phyloP scores from a whole-genome alignment of 2,888 invertebrate genomes.

The Dilophus febrilis region DNA sequence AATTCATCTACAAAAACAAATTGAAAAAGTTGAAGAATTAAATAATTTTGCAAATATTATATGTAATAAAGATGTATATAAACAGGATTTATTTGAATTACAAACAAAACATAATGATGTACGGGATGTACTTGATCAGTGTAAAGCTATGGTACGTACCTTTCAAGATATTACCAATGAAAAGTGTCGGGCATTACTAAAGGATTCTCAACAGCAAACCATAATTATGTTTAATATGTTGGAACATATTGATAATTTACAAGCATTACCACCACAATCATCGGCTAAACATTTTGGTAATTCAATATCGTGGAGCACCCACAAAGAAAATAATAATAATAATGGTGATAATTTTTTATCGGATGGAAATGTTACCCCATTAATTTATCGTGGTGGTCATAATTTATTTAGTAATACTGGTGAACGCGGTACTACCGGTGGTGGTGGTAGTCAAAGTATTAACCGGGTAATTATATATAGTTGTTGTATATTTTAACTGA shows the following conservation, averaged over 20 bases:
- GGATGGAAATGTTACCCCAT: too few species aligned
- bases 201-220: neutral
- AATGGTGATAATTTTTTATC: too few species aligned
- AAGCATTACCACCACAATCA: neutral
- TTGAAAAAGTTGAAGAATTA: slow-evolving; percentile 12
- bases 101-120: slow-evolving; percentile 9
- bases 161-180: slow-evolving; percentile 9
- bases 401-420: too few species aligned
- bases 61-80: slow-evolving; percentile 13
- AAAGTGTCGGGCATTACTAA: neutral
- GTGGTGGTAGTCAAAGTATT: too few species aligned
- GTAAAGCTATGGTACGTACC: slow-evolving; percentile 11
- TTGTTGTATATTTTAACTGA: too few species aligned
- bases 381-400: too few species aligned
- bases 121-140: slow-evolving; percentile 10
- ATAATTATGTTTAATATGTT: neutral
- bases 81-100: slow-evolving; percentile 9
- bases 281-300: neutral
- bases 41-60: slow-evolving; percentile 15
- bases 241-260: neutral
- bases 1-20: neutral
- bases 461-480: too few species aligned
- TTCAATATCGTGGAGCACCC: too few species aligned
- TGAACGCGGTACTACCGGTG: too few species aligned
- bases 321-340: too few species aligned